phyloP scores from a whole-genome alignment of 2,113 vertebrate genomes.

The Xiphophorus couchianus region DNA sequence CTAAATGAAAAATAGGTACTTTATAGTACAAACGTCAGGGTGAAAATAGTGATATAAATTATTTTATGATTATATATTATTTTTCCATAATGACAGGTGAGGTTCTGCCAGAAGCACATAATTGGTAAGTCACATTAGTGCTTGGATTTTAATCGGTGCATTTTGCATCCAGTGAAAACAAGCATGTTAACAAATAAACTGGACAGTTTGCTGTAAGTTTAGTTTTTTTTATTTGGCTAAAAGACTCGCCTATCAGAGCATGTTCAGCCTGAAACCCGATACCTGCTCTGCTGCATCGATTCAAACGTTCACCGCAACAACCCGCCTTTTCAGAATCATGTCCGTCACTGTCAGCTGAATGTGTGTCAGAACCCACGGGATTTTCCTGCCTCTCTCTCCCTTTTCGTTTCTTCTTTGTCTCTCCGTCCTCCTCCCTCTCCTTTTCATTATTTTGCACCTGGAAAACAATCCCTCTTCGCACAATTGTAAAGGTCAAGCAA shows the following conservation, averaged over 20 bases:
- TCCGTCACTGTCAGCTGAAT: slow-evolving; percentile 68
- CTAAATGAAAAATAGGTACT: too few species aligned
- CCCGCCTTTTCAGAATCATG: slow-evolving; percentile 50
- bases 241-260: slow-evolving; percentile 20
- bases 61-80: too few species aligned
- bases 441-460: slow-evolving; percentile 37
- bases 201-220: too few species aligned
- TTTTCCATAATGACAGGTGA: too few species aligned
- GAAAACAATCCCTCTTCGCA: slow-evolving; percentile 53
- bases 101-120: too few species aligned
- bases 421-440: background rate
- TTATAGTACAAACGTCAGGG: too few species aligned
- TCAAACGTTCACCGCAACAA: slow-evolving; percentile 47
- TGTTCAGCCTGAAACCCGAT: slow-evolving; percentile 31
- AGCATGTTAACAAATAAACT: too few species aligned
- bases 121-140: too few species aligned
- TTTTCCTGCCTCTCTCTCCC: background rate
- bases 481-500: slow-evolving; percentile 67
- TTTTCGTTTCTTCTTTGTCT: slow-evolving; percentile 2
- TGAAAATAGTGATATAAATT: too few species aligned
- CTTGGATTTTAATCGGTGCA: too few species aligned
- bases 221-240: too few species aligned
- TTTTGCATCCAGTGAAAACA: too few species aligned
- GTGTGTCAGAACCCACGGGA: slow-evolving; percentile 64
- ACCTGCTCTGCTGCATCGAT: slow-evolving; percentile 28